Evolutionary conservation across 2,888 invertebrate genomes (phyloP), one percentile per base, ranked within the genome.

Genomic region (Trachelus stipa): DNA sequence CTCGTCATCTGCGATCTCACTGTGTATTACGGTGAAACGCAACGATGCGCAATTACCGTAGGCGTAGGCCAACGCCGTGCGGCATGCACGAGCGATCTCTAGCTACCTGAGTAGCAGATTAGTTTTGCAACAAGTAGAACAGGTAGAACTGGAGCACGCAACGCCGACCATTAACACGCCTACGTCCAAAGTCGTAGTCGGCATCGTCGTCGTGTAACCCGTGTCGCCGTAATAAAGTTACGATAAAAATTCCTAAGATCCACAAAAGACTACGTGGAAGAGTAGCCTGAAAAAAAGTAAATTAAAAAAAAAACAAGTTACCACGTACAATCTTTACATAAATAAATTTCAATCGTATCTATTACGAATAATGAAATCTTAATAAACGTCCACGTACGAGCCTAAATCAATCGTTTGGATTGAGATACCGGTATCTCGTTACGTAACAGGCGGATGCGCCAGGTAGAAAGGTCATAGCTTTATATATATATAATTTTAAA

Each of bases 111-210:
- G 71, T 71, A 71, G 71, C 71, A 71, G 12, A 37, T 37, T 37
- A 40, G 69, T 71, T 71, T 71, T 71, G 71, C 33, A 71, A 71
- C 34, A 34, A 34, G 71, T 15, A 34, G 71, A 71, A 71, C 71
- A 71, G 71, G 71, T 71, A 71, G 71, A 71, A 71, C 71, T 71
- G 71, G 71, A 71, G 71, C 71, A 71, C 71, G 71, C 71, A 71
- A 71, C 3, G 31, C 34, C 71, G 31, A 34, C 71, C 71, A 34
- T 71, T 71, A 6, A 9, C 71, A 34, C 71, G 31, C 71, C 71
- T 34, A 71, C 71, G 12, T 33, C 71, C 23, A 0, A n/a, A 31
- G 71, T 31, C 71, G 15, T 71, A n/a, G 71, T 31, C 31, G 71
- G 11, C 35, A 35, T 35, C 9, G 15, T 30, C 4, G 12, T 34